Evolutionary conservation across 2,113 vertebrate species (phyloP).

Genomic region (Periophthalmus modestus): DNA sequence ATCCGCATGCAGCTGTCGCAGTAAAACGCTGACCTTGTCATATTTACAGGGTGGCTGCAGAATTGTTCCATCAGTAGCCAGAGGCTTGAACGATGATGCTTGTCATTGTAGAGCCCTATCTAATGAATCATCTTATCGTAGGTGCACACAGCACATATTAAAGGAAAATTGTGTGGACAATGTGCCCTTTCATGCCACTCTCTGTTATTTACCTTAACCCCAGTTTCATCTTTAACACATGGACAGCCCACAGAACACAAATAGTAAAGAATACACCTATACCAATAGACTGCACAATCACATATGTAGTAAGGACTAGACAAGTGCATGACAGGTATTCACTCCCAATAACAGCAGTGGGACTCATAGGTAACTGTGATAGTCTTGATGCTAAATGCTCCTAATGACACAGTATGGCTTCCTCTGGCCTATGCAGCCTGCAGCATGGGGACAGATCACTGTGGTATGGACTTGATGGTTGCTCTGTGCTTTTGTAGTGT

Average conservation of each 20-base stretch:
- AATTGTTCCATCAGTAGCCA: constrained; percentile 97
- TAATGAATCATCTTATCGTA: constrained; percentile 99
- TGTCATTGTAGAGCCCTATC: constrained; percentile 92
- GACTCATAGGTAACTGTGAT: constrained; percentile 24
- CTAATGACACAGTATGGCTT: constrained; percentile 85
- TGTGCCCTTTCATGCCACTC: constrained; percentile 87
- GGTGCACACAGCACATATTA: constrained; percentile 94
- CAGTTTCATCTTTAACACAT: constrained; percentile 80
- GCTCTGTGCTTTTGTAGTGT: constrained; percentile 84
- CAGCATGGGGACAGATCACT: constrained; percentile 76
- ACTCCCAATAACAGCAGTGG: constrained; percentile 25
- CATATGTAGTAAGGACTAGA: not conserved
- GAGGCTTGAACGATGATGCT: constrained; percentile 97
- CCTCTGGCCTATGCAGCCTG: constrained; percentile 79
- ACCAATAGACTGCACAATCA: not conserved
- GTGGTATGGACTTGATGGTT: constrained; percentile 84
- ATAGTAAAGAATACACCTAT: not conserved
- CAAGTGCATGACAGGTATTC: not conserved
- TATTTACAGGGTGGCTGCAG: constrained; percentile 91
- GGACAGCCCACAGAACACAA: not conserved
- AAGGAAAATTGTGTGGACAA: constrained; percentile 89
- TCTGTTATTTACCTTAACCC: constrained; percentile 90
- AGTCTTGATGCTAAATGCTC: constrained; percentile 80
- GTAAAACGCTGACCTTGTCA: constrained; percentile 97
- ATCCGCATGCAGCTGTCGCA: constrained; percentile 58